Evolutionary conservation across 2,888 invertebrate genomes (phyloP).

Genomic region (Lithophane semibrunnea): DNA sequence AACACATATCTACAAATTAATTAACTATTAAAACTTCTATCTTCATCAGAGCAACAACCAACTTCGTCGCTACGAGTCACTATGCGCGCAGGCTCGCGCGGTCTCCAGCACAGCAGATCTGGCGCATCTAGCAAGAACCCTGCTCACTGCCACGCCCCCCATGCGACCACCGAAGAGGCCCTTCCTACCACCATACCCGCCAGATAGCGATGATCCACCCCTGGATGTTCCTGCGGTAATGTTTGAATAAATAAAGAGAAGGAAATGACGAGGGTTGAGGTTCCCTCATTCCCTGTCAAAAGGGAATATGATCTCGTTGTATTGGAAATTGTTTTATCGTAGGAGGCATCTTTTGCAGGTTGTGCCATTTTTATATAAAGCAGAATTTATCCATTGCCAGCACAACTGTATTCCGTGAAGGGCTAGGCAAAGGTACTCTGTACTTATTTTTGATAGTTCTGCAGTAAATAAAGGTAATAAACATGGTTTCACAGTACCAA

Average conservation of each 20-base stretch:
- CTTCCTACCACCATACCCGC: conserved; percentile 89
- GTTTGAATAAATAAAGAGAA: conserved; percentile 37
- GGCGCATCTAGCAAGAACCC: conserved; percentile 94
- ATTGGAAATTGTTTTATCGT: conserved; percentile 36
- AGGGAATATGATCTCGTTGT: conserved; percentile 40
- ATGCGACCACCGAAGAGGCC: conserved; percentile 93
- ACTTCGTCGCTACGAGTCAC: conserved; percentile 95
- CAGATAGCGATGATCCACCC: conserved; percentile 86
- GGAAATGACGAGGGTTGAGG: conserved; percentile 43
- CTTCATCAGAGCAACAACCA: conserved; percentile 94
- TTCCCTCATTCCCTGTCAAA: conserved; percentile 35
- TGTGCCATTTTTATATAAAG: neutral
- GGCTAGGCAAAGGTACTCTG: neutral
- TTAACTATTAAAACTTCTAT: neutral
- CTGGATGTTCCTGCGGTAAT: conserved; percentile 86
- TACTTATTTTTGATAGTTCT: neutral
- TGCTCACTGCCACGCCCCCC: conserved; percentile 93
- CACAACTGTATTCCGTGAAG: neutral
- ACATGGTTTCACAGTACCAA: neutral
- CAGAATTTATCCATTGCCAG: neutral
- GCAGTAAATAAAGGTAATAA: no score
- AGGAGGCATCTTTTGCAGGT: conserved; percentile 17
- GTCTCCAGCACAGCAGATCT: conserved; percentile 94
- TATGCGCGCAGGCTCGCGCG: conserved; percentile 94
- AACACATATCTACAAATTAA: no score